Percentiles rank a stretch among this genome's conserved stretches.
Evolutionary conservation across 2,113 vertebrate species (phyloP).

Genomic region (Anseranas semipalmata): DNA sequence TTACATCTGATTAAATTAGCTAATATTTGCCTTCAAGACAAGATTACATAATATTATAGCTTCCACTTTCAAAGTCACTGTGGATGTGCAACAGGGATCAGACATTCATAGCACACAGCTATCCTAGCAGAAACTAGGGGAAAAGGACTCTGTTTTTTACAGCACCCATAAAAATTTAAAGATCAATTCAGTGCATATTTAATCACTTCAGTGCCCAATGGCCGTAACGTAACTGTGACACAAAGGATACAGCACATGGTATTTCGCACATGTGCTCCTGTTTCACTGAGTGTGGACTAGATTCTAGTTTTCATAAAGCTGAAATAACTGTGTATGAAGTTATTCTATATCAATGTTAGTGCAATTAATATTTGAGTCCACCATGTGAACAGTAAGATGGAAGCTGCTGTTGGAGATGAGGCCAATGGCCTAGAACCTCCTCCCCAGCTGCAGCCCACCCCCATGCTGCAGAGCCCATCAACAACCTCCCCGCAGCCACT

Average conservation of each 20-base stretch:
- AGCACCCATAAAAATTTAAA: not conserved
- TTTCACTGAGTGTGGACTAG: rapidly evolving
- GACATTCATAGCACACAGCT: not conserved
- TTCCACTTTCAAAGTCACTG: constrained; percentile 21
- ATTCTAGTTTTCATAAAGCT: not conserved
- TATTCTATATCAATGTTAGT: not conserved
- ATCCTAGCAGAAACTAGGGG: not conserved
- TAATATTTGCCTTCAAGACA: constrained; percentile 22
- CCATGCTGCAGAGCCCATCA: not conserved
- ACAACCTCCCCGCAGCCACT: not conserved
- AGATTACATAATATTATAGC: constrained; percentile 12
- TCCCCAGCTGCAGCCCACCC: not conserved
- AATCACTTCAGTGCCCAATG: not conserved
- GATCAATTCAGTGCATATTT: not conserved
- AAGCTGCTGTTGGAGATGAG: not conserved
- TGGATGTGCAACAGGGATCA: not conserved
- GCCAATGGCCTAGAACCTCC: constrained; percentile 11
- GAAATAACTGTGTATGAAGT: not conserved
- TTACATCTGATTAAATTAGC: constrained; percentile 27
- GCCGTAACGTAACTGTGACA: not conserved
- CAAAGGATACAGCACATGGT: rapidly evolving
- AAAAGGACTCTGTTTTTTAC: not conserved
- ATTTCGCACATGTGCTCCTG: not conserved
- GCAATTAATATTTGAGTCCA: not conserved
- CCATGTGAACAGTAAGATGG: not conserved